Base-by-base conservation (phyloP, 2,797 vertebrate genomes). In the Triplophysa bombifrons region DNA sequence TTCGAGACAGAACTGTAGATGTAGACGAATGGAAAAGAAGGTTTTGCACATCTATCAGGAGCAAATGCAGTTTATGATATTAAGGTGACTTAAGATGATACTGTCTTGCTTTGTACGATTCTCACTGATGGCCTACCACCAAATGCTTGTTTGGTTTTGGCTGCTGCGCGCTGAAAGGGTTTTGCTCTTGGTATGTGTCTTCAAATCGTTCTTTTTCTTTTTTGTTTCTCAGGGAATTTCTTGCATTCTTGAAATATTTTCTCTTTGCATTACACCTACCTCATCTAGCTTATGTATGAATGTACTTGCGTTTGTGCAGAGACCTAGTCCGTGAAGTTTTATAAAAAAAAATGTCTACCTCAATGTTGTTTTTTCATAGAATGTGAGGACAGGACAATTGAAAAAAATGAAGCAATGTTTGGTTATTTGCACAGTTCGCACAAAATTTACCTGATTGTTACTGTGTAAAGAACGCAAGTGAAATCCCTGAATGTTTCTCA, bases 231-330 rank as follows among this genome's bases (percentile, higher is more conserved):
- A 95, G 94, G 94, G 94, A 95, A 93, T 92, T 93, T 92, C 91
- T 93, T 91, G 89, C 89, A 91, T 92, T 93, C 91, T 94, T 93
- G 90, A 93, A 93, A 92, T 90, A 91, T 92, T 90, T 84, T 92
- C 88, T 94, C 93, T 93, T 95, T 96, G 92, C 95, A 95, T 95
- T 93, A 93, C 89, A 96, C 96, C 97, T 99, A 99, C 98, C 98
- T 99, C 98, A 97, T 96, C 95, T 95, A 94, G 94, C 95, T 96
- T 96, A 93, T 95, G 94, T 96, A 96, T 95, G 96, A 97, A 98
- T 97, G 96, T 98, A 98, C 94, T 95, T 95, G 87, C 76, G 92
- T 87, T 91, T 91, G 94, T 96, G 95, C 96, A 98, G 95, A 96
- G 96, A 94, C 93, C 92, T 93, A 96, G 93, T 96, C 96, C 95